A percentile compares a stretch with the other conserved stretches of the same genome.
Conservation (phyloP, 2,797 vertebrate species). For the Spizella passerina region DNA sequence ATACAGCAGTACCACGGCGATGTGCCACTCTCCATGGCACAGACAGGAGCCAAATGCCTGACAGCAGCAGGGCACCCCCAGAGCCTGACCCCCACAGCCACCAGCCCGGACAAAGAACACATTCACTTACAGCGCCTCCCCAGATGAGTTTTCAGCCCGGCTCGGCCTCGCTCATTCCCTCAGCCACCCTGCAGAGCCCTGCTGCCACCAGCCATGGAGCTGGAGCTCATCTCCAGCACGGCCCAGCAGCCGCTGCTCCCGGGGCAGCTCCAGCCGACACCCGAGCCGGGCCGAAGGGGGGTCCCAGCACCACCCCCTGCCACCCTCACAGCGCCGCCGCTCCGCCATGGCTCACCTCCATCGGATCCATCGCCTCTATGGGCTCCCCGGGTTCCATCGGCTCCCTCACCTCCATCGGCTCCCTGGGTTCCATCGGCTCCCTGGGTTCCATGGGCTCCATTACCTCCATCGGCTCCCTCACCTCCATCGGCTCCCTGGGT, state of each 20-base stretch:
- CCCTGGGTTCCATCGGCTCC: background rate
- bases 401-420: background rate
- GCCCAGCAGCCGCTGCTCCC: accelerated
- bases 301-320: accelerated
- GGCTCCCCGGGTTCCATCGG: too few relatives aligned
- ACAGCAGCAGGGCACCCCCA: background rate
- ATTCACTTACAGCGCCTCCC: background rate
- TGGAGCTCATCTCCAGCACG: accelerated
- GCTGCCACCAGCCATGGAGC: accelerated
- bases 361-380: background rate
- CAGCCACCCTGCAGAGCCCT: background rate
- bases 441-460: background rate
- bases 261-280: accelerated
- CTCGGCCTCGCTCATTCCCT: background rate
- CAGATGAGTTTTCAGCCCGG: accelerated
- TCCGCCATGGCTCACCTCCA: accelerated
- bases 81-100: accelerated
- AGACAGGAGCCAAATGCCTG: accelerated
- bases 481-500: too few relatives aligned
- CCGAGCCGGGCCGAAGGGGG: accelerated
- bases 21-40: accelerated
- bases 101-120: background rate
- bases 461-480: background rate
- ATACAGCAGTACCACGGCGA: accelerated
- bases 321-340: accelerated